phyloP scores from a whole-genome alignment of 2,113 vertebrate species.

The Dunckerocampus dactyliophorus region DNA sequence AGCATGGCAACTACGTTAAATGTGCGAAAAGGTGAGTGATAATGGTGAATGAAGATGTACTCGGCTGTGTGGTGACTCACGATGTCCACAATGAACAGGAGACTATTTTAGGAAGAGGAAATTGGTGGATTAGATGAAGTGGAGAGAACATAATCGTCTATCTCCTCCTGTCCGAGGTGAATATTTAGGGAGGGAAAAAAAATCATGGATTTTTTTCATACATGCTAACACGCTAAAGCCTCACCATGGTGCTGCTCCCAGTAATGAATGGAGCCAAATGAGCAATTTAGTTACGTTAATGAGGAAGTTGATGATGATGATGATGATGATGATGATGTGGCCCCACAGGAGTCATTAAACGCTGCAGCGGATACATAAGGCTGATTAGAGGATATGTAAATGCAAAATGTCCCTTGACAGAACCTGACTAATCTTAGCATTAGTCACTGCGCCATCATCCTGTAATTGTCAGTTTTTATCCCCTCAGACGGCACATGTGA shows the following conservation, averaged over 20 bases:
- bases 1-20: conserved; percentile 76
- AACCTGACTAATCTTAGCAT: conserved; percentile 4
- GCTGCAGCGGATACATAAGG: conserved; percentile 15
- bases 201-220: too few relatives aligned
- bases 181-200: background rate
- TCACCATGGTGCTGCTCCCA: conserved; percentile 32
- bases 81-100: background rate
- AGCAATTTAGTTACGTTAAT: conserved; percentile 49
- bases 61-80: background rate
- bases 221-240: background rate
- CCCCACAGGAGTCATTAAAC: conserved; percentile 31
- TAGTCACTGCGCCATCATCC: conserved; percentile 6
- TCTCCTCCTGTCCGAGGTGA: background rate
- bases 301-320: conserved; percentile 29
- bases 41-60: background rate
- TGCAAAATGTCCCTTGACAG: background rate
- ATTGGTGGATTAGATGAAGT: background rate
- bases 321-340: conserved; percentile 28
- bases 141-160: background rate
- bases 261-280: conserved; percentile 49
- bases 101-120: background rate
- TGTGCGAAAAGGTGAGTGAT: conserved; percentile 78
- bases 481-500: background rate
- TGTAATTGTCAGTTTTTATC: conserved; percentile 4
- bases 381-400: conserved; percentile 41